These are phyloP conservation scores for Phocides pigmalion DNA, from an alignment of 1,140 invertebrate species.

Conservation along the genomic window DNA sequence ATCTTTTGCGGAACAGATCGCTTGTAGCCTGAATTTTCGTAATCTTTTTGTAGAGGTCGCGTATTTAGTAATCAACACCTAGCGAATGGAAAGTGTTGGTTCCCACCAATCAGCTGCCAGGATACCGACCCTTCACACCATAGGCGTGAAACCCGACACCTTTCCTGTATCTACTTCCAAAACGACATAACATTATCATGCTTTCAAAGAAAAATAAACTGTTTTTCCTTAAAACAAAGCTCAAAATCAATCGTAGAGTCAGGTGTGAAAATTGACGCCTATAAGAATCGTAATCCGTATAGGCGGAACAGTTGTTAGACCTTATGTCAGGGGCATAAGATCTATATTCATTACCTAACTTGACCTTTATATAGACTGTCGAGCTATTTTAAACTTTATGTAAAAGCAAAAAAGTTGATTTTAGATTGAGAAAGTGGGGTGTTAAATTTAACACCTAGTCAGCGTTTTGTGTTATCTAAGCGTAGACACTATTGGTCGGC, in stretches of 20 bases:
- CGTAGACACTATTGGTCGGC: constrained; percentile 50
- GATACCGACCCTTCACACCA: constrained; percentile 73
- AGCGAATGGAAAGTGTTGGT: constrained; percentile 37
- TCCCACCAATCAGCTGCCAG: constrained; percentile 61
- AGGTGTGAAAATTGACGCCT: constrained; percentile 83
- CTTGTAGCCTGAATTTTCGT: too few species aligned
- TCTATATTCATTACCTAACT: constrained; percentile 30
- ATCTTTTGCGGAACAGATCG: too few species aligned
- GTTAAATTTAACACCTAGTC: constrained; percentile 77
- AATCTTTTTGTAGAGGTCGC: too few species aligned
- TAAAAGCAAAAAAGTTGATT: constrained; percentile 5
- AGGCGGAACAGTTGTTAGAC: constrained; percentile 31
- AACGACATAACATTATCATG: constrained; percentile 43
- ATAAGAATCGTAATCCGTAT: constrained; percentile 49
- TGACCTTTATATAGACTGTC: constrained; percentile 44
- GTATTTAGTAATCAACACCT: constrained; percentile 68
- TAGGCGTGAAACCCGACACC: constrained; percentile 79
- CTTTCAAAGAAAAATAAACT: constrained; percentile 34
- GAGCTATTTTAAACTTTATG: constrained; percentile 37
- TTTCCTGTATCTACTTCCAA: constrained; percentile 40
- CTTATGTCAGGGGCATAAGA: constrained; percentile 41
- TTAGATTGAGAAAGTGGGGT: constrained; percentile 42
- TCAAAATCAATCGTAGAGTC: constrained; percentile 32
- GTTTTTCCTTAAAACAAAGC: constrained; percentile 24
- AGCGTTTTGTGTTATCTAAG: constrained; percentile 48